Base-by-base conservation (phyloP, 2,888 invertebrate species). In the Therioaphis trifolii region DNA sequence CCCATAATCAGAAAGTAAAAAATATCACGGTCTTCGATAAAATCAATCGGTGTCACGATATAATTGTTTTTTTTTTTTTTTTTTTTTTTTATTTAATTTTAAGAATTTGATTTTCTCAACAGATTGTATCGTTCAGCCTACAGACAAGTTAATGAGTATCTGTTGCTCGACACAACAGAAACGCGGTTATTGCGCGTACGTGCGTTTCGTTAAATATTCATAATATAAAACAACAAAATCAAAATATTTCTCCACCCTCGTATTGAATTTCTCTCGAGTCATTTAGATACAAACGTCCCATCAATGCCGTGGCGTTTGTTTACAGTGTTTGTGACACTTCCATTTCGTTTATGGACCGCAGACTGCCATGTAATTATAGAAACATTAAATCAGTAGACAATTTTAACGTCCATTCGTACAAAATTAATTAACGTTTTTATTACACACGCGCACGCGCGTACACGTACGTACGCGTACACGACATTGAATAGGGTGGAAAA, bases 391-490 rank as follows among this genome's bases (percentile, higher is more conserved):
- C 68, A 27, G 43, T 58, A 29, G 71, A 49, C 68, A 11, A 78
- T 40, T 78, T 69, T 27, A 69, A 76, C 75, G 27, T 63, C 71
- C 43, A 29, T 4, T 15, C 71, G 79, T 52, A 52, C 46, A 24
- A 80, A 80, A 80, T 80, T 80, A 80, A 80, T 80, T 80, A 80
- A 80, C 79, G 21, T 71, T 80, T 71, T 80, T 79, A 55, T 43
- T 46, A 21, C 43, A 61, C 29, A n/a, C 15, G 52, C 18, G 21
- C 14, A 7, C 21, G 14, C 43, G 43, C 43, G 5, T 43, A 11
- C 43, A 43, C n/a, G n/a, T n/a, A n/a, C n/a, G n/a, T n/a, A n/a
- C n/a, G 15, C 46, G 12, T 35, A 35, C 35, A 55, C 55, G 9
- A 21, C 55, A 29, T 11, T 52, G 43, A 49, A 77, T n/a, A 49